Percentiles rank a stretch among this genome's conserved stretches.
Conservation (phyloP, 2,797 vertebrate genomes). For the Tenualosa thibaudeaui region DNA sequence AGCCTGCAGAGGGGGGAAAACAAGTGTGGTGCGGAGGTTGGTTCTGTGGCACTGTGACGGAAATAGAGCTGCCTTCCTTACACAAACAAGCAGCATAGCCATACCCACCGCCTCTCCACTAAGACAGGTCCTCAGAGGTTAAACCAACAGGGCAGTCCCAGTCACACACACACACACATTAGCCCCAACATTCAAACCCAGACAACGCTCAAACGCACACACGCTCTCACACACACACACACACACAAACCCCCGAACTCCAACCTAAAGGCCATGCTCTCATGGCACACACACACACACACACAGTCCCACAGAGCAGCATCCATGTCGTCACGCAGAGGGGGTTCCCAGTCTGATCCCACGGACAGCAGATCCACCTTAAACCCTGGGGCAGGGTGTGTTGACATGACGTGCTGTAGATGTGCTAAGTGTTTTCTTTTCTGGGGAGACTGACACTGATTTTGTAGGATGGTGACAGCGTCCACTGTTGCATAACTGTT, state of each 20-base stretch:
- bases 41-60: neutral
- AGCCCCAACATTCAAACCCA: neutral
- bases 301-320: neutral
- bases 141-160: conserved; percentile 5
- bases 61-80: conserved; percentile 19
- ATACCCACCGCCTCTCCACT: neutral
- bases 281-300: neutral
- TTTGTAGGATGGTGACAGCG: neutral
- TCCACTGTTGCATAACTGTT: neutral
- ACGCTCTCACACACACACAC: conserved; percentile 8
- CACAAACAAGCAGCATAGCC: neutral
- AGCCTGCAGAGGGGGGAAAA: too few species aligned
- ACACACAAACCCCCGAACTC: neutral
- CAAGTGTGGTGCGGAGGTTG: neutral
- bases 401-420: neutral
- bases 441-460: neutral
- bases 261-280: neutral
- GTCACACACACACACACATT: neutral
- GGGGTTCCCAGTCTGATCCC: neutral
- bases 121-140: neutral
- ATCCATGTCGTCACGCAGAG: neutral
- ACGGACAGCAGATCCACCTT: neutral
- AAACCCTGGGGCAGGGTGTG: neutral
- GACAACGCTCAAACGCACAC: neutral
- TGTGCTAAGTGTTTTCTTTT: neutral